phyloP scores from a whole-genome alignment of 1,140 invertebrate species.

The Ostrea edulis region DNA sequence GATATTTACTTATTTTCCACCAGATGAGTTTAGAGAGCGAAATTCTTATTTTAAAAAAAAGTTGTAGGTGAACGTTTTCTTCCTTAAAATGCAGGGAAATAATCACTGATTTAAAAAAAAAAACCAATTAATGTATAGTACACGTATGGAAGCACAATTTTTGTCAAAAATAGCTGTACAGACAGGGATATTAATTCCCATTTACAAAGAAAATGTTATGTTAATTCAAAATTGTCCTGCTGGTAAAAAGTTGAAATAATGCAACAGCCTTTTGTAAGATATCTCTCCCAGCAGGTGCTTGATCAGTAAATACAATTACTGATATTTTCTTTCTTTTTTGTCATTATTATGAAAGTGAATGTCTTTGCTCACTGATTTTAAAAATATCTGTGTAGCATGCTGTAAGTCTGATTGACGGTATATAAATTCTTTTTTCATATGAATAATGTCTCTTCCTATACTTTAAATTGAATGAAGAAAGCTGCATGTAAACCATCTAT shows the following conservation, averaged over 20 bases:
- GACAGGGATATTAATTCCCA: too few species aligned
- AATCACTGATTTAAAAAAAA: too few species aligned
- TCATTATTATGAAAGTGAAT: slow-evolving; percentile 1
- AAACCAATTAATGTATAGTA: too few species aligned
- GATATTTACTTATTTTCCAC: not conserved
- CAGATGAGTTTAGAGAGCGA: too few species aligned
- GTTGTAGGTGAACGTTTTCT: too few species aligned
- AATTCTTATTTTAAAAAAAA: too few species aligned
- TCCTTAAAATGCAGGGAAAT: too few species aligned
- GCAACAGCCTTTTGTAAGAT: not conserved
- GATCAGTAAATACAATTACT: not conserved
- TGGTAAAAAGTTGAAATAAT: not conserved
- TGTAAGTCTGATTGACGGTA: not conserved
- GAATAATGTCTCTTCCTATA: not conserved
- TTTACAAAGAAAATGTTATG: not conserved
- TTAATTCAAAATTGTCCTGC: not conserved
- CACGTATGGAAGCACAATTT: too few species aligned
- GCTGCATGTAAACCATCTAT: slow-evolving; percentile 13
- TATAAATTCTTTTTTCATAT: not conserved
- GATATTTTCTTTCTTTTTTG: not conserved
- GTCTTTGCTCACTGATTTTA: not conserved
- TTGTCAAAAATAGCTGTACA: too few species aligned
- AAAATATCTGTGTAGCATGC: slow-evolving; percentile 7
- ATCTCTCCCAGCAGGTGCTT: slow-evolving; percentile 3
- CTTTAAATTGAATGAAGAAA: slow-evolving; percentile 17